Percentiles rank a stretch among this genome's conserved stretches.
phyloP scores from a whole-genome alignment of 1,140 invertebrate species.

The Coptotermes formosanus region DNA sequence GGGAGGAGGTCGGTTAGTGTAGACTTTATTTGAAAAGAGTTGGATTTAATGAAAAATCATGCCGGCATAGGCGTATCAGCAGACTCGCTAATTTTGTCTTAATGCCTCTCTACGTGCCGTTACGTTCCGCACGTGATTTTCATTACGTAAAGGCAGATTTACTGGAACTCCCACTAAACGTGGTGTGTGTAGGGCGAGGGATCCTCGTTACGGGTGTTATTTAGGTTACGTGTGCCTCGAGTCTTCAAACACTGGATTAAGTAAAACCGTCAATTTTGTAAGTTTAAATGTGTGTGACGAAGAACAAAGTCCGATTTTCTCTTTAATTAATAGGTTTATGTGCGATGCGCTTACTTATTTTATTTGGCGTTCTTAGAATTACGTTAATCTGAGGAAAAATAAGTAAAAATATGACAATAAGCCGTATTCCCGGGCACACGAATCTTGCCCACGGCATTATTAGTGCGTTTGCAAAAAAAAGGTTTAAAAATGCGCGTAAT shows the following conservation, averaged over 20 bases:
- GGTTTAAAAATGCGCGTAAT: too few species aligned
- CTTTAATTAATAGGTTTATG: neutral
- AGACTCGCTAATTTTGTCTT: slow-evolving; percentile 47
- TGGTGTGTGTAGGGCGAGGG: neutral
- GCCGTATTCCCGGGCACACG: too few species aligned
- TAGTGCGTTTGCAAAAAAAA: too few species aligned
- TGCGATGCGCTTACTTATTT: neutral
- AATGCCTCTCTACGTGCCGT: neutral
- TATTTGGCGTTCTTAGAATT: too few species aligned
- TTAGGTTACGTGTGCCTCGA: neutral
- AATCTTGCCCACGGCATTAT: too few species aligned
- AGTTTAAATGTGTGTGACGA: too few species aligned
- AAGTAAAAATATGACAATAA: too few species aligned
- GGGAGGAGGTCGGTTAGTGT: too few species aligned
- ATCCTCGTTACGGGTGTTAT: neutral
- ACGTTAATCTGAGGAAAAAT: too few species aligned
- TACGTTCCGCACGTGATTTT: neutral
- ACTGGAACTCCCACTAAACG: neutral
- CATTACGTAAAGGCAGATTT: slow-evolving; percentile 12
- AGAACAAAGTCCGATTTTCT: neutral
- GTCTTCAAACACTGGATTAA: neutral
- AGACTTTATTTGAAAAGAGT: neutral
- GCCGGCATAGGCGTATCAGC: neutral
- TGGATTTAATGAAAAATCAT: neutral
- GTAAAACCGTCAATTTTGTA: neutral